Conservation (phyloP, 2,888 invertebrate species). For the Megalurothrips usitatus region DNA sequence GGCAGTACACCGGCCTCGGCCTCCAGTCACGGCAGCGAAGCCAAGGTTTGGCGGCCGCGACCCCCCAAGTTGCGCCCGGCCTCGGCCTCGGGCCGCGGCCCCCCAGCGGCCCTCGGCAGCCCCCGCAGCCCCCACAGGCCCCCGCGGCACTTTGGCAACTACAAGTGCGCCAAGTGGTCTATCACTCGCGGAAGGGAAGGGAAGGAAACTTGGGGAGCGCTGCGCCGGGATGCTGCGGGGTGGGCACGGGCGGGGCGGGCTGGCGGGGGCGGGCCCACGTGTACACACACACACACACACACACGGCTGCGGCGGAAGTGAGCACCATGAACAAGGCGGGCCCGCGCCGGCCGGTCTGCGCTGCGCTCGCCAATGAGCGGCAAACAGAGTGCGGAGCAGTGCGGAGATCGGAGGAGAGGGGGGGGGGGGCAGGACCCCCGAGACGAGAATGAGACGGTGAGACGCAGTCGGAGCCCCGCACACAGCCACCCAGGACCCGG, state of each 20-base stretch:
- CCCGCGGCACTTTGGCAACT: neutral
- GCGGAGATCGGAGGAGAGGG: neutral
- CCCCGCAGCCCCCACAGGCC: neutral
- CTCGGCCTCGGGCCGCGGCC: neutral
- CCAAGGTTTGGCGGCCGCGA: neutral
- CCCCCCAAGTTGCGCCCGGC: neutral
- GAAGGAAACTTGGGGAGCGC: neutral
- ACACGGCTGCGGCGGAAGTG: too few species aligned
- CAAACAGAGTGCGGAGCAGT: neutral
- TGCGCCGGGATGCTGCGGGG: neutral
- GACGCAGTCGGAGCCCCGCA: too few species aligned
- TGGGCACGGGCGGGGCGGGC: neutral
- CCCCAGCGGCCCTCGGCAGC: neutral
- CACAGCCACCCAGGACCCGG: neutral
- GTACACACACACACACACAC: too few species aligned
- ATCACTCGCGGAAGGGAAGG: conserved; percentile 4
- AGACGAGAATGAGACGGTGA: neutral
- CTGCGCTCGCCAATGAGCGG: too few species aligned
- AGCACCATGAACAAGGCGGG: too few species aligned
- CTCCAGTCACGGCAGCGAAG: too few species aligned
- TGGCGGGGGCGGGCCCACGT: neutral
- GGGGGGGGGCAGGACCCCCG: neutral
- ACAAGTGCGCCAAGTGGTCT: conserved; percentile 14
- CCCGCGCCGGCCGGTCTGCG: too few species aligned
- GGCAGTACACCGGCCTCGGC: neutral